A percentile compares a stretch with the other conserved stretches of the same genome.
These are phyloP conservation scores for Microcebus griseorufus DNA, from an alignment of 2,113 vertebrate genomes.

Conservation along the genomic window DNA sequence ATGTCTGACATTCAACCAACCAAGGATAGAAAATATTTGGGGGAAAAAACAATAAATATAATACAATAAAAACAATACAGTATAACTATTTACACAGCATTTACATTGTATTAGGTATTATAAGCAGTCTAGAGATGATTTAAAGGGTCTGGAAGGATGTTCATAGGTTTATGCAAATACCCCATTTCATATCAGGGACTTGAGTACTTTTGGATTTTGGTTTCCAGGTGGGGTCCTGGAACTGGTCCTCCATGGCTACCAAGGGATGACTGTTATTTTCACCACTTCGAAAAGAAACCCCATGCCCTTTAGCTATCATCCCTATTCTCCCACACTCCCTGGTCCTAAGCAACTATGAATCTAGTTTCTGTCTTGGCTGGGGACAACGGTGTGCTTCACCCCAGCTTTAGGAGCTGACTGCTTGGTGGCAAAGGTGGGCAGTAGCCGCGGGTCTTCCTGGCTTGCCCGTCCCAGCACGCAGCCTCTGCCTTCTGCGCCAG, in stretches of 20 bases:
- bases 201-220: neutral
- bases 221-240: neutral
- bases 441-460: neutral
- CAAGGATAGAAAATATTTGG: too few species aligned
- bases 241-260: too few species aligned
- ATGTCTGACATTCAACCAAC: too few species aligned
- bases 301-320: too few species aligned
- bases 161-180: neutral
- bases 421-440: fast-evolving
- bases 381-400: neutral
- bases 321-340: neutral
- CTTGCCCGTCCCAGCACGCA: neutral
- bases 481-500: too few species aligned
- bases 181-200: neutral
- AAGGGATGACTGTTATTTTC: neutral
- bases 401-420: neutral
- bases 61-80: too few species aligned
- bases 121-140: too few species aligned
- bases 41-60: too few species aligned
- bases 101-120: too few species aligned
- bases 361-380: neutral
- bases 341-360: neutral
- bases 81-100: too few species aligned
- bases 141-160: too few species aligned
- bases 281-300: neutral